Evolutionary conservation across 2,113 vertebrate genomes (phyloP).

Genomic region (Thinocorus orbignyianus): DNA sequence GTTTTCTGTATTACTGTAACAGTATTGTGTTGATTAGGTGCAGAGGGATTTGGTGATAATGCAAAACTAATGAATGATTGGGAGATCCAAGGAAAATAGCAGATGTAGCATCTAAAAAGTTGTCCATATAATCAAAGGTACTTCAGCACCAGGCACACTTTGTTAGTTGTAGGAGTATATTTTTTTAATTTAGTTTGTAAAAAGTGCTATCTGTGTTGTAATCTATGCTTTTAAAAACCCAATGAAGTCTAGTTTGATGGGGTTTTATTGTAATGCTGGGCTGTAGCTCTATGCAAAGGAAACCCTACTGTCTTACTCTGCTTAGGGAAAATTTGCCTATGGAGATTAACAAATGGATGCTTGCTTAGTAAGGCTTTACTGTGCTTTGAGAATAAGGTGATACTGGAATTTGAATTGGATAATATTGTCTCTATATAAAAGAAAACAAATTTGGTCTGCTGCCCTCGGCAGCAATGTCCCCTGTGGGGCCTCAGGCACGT

Average conservation of each 20-base stretch:
- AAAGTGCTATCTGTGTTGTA: neutral
- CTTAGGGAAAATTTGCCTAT: constrained; percentile 21
- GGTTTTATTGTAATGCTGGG: neutral
- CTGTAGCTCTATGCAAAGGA: constrained; percentile 1
- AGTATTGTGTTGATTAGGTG: neutral
- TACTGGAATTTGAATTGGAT: neutral
- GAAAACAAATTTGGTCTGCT: neutral
- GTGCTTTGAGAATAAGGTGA: neutral
- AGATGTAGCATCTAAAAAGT: too few species aligned
- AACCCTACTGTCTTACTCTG: neutral
- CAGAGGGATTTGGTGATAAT: neutral
- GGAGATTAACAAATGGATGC: neutral
- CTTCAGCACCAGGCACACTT: neutral
- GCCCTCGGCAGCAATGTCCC: neutral
- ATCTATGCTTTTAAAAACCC: neutral
- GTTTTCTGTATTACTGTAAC: neutral
- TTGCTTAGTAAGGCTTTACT: neutral
- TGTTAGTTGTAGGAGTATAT: neutral
- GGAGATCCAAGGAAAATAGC: neutral
- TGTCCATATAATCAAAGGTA: neutral
- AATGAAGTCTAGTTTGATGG: neutral
- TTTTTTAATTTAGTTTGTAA: neutral
- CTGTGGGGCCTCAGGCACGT: neutral
- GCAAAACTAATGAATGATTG: neutral
- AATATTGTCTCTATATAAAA: neutral